Evolutionary conservation across 2,113 vertebrate species (phyloP), one percentile per base, ranked within the genome.

Genomic region (Chionodraco myersi): DNA sequence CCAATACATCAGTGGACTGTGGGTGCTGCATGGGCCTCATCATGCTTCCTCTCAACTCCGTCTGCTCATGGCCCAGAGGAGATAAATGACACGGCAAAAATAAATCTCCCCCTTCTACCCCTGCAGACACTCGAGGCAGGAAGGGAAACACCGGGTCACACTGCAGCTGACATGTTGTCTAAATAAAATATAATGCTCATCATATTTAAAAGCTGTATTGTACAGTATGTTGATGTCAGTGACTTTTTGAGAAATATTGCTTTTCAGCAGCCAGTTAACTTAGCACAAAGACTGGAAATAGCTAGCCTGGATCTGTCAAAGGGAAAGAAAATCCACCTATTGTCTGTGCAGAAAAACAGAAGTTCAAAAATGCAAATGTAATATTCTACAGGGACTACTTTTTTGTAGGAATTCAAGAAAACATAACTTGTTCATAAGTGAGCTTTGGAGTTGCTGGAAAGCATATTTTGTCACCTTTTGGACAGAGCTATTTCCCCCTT

Each of bases 41-140:
- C 75, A 83, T n/a, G 18, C 75, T 88, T 88, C 80, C 86, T 84
- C 79, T 75, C 41, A 63, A 62, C 73, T 71, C 64, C 59, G 85
- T 79, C 65, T 67, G 62, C 84, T 87, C 71, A 75, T 75, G 78
- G 88, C 71, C 82, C 78, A 70, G 69, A 41, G 36, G 65, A 92
- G 91, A 93, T 90, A 86, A 88, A 90, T 91, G 92, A 91, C 88
- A 82, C 10, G 12, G 87, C 86, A 81, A 76, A 87, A 91, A 16
- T 21, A 49, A 56, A 26, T 0, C 16, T 23, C 34, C 73, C 34
- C 41, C 16, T 14, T 54, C 53, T 64, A 72, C 79, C 71, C 66
- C 65, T 58, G 60, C 54, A 58, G 26, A 78, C 75, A 64, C 67
- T 69, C 47, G 59, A 64, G 61, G 83, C 74, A 87, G 85, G 82